phyloP scores from a whole-genome alignment of 2,113 vertebrate genomes.

The Petaurus breviceps region DNA sequence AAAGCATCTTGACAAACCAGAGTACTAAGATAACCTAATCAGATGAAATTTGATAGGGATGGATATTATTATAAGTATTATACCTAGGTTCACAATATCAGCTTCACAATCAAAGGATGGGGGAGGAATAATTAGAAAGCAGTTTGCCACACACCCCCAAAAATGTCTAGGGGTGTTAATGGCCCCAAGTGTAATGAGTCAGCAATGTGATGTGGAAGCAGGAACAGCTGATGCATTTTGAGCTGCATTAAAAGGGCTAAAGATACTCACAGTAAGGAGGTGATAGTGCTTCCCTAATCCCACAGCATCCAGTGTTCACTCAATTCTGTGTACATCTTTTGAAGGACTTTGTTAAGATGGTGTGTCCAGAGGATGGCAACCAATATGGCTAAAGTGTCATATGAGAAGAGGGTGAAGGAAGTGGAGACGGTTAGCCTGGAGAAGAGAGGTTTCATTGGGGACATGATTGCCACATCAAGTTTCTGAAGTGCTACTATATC shows the following conservation, averaged over 20 bases:
- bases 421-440: neutral
- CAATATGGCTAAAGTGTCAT: neutral
- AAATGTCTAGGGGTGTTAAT: neutral
- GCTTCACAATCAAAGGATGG: neutral
- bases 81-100: neutral
- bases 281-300: neutral
- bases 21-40: neutral
- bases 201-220: neutral
- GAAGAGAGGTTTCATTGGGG: neutral
- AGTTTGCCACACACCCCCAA: neutral
- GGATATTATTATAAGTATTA: neutral
- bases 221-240: neutral
- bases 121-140: neutral
- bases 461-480: neutral
- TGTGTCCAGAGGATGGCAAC: neutral
- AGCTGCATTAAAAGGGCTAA: neutral
- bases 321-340: neutral
- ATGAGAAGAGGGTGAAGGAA: neutral
- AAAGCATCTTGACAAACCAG: neutral
- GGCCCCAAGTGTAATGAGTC: neutral
- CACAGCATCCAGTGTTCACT: neutral
- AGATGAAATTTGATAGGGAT: neutral
- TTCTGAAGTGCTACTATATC: neutral
- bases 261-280: neutral
- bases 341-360: neutral